A percentile compares a stretch with the other conserved stretches of the same genome.
Evolutionary conservation across 2,888 invertebrate genomes (phyloP).

Genomic region (Sinodicranocentrus sp.): DNA sequence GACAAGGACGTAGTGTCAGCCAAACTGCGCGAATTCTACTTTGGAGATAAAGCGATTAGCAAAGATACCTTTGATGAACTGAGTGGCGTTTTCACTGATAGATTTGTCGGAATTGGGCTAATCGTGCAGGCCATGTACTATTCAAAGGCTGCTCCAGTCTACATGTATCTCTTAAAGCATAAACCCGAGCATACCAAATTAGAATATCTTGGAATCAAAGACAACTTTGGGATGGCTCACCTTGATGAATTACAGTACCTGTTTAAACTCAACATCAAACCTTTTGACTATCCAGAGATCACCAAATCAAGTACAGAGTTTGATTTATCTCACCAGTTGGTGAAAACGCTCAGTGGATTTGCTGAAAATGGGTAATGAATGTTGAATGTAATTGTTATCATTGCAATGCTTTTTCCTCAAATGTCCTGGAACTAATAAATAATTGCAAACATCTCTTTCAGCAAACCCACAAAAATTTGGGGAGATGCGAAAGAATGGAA

Average conservation of each 20-base stretch:
- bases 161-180: conserved; percentile 57
- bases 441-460: no score
- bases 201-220: conserved; percentile 47
- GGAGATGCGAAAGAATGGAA: conserved; percentile 71
- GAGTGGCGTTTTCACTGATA: conserved; percentile 55
- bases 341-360: conserved; percentile 64
- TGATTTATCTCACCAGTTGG: conserved; percentile 52
- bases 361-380: conserved; percentile 65
- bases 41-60: conserved; percentile 54
- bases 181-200: conserved; percentile 44
- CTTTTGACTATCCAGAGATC: conserved; percentile 50
- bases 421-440: background rate
- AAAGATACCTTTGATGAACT: conserved; percentile 13
- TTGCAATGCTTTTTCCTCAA: background rate
- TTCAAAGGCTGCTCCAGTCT: conserved; percentile 59
- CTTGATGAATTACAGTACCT: conserved; percentile 67
- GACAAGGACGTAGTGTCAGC: conserved; percentile 49
- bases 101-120: conserved; percentile 36
- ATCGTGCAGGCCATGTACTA: conserved; percentile 38
- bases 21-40: conserved; percentile 64
- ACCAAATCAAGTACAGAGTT: conserved; percentile 55
- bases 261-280: conserved; percentile 34
- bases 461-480: conserved; percentile 73
- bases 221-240: conserved; percentile 58
- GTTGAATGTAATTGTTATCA: background rate